phyloP scores from a whole-genome alignment of 2,797 vertebrate species.

The Amphiprion clarkii region DNA sequence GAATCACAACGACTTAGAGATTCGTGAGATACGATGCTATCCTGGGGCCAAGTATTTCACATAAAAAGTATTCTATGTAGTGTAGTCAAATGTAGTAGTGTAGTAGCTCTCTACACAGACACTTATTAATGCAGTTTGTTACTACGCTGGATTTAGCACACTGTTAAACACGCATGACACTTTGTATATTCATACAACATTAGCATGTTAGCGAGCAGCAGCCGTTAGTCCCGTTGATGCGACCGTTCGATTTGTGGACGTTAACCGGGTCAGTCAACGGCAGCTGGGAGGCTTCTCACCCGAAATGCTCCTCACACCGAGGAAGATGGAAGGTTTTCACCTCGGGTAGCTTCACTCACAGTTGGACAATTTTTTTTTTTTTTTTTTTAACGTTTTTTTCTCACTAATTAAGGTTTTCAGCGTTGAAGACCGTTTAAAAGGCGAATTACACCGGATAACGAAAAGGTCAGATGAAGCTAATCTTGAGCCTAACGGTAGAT shows the following conservation, averaged over 20 bases:
- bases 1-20: no score
- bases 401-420: no score
- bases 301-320: background rate
- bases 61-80: no score
- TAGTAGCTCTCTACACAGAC: conserved; percentile 62
- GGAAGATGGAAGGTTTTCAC: background rate
- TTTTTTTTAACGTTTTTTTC: no score
- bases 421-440: no score
- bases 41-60: no score
- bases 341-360: background rate
- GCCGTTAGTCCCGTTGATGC: background rate
- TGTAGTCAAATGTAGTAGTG: no score
- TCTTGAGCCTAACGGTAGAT: background rate
- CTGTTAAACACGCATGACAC: conserved; percentile 54
- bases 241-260: background rate
- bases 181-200: conserved; percentile 44
- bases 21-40: no score
- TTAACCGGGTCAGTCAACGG: background rate
- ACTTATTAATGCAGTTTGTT: conserved; percentile 65
- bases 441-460: background rate
- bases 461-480: conserved; percentile 1
- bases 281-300: background rate
- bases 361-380: background rate
- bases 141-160: conserved; percentile 50
- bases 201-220: background rate